A percentile compares a stretch with the other conserved stretches of the same genome.
phyloP scores from a whole-genome alignment of 2,888 invertebrate genomes.

The Pammene aurita region DNA sequence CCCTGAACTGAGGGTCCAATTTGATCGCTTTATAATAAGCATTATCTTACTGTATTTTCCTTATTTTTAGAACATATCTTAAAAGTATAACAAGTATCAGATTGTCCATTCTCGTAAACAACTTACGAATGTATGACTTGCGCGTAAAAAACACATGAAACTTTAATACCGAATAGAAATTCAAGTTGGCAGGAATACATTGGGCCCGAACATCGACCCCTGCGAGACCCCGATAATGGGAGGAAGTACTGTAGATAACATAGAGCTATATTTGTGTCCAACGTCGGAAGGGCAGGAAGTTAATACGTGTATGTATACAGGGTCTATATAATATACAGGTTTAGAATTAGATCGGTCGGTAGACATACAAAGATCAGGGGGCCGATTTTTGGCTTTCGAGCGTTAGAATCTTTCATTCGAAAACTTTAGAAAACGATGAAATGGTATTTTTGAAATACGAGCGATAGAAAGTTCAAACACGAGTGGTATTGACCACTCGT shows the following conservation, averaged over 20 bases:
- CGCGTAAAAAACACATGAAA: conserved; percentile 16
- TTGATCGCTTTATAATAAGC: neutral
- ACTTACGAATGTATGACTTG: conserved; percentile 16
- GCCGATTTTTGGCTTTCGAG: too few species aligned
- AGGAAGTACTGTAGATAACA: conserved; percentile 8
- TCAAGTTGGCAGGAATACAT: conserved; percentile 9
- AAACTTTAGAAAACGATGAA: too few species aligned
- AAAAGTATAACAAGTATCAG: conserved; percentile 1
- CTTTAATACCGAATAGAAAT: conserved; percentile 10
- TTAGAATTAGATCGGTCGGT: too few species aligned
- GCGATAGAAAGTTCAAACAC: too few species aligned
- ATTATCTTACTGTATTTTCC: neutral
- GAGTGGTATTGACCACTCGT: too few species aligned
- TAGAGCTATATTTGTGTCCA: neutral
- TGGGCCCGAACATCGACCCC: conserved; percentile 10
- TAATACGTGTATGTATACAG: too few species aligned
- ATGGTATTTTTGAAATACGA: too few species aligned
- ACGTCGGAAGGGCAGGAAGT: neutral
- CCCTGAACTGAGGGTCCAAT: too few species aligned
- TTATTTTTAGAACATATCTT: neutral
- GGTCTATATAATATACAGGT: too few species aligned
- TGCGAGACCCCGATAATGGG: neutral
- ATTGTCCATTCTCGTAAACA: conserved; percentile 15
- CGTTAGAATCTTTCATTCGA: too few species aligned
- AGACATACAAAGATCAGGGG: too few species aligned